These are phyloP conservation scores for Spea bombifrons DNA, from an alignment of 2,113 vertebrate genomes.

Conservation along the genomic window DNA sequence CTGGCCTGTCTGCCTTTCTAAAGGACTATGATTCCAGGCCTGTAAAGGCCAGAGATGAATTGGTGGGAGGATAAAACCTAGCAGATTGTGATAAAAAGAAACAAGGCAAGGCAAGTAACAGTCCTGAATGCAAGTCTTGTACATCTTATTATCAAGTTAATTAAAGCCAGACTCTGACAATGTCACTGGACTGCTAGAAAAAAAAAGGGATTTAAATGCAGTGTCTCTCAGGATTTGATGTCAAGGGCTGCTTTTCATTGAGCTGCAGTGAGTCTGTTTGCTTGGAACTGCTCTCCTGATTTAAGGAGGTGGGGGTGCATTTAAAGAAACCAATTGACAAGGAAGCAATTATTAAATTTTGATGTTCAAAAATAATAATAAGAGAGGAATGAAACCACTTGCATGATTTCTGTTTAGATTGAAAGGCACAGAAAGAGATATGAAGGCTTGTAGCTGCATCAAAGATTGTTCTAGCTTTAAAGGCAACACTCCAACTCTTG, in stretches of 20 bases:
- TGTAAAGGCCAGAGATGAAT: constrained; percentile 59
- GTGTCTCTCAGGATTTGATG: constrained; percentile 90
- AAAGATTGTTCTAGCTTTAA: constrained; percentile 65
- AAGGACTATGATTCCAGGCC: constrained; percentile 51
- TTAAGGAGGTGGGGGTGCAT: constrained; percentile 62
- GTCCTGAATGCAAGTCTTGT: constrained; percentile 85
- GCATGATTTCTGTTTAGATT: constrained; percentile 74
- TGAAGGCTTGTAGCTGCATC: constrained; percentile 68
- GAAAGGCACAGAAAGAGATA: constrained; percentile 71
- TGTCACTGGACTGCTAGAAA: constrained; percentile 98
- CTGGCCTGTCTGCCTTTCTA: neutral
- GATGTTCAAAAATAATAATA: constrained; percentile 76
- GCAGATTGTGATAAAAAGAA: constrained; percentile 72
- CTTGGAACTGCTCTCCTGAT: constrained; percentile 68
- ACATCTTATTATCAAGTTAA: constrained; percentile 99
- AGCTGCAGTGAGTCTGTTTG: constrained; percentile 71
- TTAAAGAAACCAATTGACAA: constrained; percentile 70
- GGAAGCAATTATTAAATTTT: constrained; percentile 95
- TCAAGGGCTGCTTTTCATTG: constrained; percentile 91
- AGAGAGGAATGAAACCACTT: constrained; percentile 70
- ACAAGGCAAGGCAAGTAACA: constrained; percentile 78
- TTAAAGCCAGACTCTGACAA: constrained; percentile 99
- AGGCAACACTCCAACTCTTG: constrained; percentile 68
- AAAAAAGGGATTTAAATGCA: constrained; percentile 92
- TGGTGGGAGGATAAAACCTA: constrained; percentile 64